These are phyloP conservation scores for Tylochromis polylepis DNA, from an alignment of 2,113 vertebrate species.

Conservation along the genomic window DNA sequence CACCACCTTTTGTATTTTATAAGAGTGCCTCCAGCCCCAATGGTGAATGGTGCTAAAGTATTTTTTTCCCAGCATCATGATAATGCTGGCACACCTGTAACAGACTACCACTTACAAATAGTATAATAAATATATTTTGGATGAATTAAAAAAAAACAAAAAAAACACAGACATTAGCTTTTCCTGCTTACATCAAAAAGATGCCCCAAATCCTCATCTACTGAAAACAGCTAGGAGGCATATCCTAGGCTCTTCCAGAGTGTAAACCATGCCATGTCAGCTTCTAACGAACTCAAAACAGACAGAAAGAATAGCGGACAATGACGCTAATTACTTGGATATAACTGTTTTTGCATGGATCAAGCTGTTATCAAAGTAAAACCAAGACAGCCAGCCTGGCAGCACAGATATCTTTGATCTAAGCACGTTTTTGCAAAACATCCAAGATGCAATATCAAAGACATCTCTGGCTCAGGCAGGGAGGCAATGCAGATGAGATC, in stretches of 20 bases:
- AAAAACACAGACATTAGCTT: background rate
- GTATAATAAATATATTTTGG: background rate
- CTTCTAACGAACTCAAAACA: background rate
- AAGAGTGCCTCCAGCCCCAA: constrained; percentile 7
- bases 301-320: background rate
- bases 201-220: background rate
- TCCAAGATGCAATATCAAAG: constrained; percentile 32
- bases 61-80: background rate
- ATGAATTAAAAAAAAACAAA: background rate
- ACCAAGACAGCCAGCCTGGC: background rate
- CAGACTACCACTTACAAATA: background rate
- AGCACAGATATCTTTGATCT: constrained; percentile 22
- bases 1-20: constrained; percentile 5
- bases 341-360: background rate
- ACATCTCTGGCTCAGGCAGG: constrained; percentile 3
- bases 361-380: background rate
- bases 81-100: background rate
- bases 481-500: constrained; percentile 32
- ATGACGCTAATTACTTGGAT: background rate
- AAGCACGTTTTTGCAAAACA: constrained; percentile 20
- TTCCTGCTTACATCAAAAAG: background rate
- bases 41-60: background rate
- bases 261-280: background rate
- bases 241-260: background rate
- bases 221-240: background rate